Evolutionary conservation across 2,888 invertebrate species (phyloP).

Genomic region (Orchesella flavescens): DNA sequence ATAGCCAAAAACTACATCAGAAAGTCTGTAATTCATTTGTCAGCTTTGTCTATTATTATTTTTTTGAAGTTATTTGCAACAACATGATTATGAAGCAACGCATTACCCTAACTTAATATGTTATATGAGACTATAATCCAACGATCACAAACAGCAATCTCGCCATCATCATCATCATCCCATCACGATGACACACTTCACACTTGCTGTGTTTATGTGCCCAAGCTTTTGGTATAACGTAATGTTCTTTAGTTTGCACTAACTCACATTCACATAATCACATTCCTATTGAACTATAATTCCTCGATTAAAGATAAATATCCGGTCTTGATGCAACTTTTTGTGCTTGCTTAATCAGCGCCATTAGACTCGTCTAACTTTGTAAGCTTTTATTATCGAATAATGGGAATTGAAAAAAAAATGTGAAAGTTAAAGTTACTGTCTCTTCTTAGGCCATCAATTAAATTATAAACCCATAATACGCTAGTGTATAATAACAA

Average conservation of each 20-base stretch:
- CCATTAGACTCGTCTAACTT: constrained; percentile 15
- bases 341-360: constrained; percentile 36
- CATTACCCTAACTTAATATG: constrained; percentile 10
- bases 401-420: constrained; percentile 46
- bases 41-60: constrained; percentile 50
- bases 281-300: constrained; percentile 41
- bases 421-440: constrained; percentile 51
- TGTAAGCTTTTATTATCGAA: constrained; percentile 17
- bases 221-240: too few relatives aligned
- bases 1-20: constrained; percentile 27
- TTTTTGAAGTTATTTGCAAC: constrained; percentile 39
- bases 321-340: constrained; percentile 40
- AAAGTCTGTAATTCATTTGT: constrained; percentile 37
- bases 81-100: constrained; percentile 23
- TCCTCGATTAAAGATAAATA: constrained; percentile 51
- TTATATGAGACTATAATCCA: background rate
- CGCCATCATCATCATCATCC: constrained; percentile 23
- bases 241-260: background rate
- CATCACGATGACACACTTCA: constrained; percentile 44
- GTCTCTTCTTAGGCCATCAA: constrained; percentile 37
- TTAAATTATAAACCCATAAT: constrained; percentile 38
- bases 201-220: constrained; percentile 7
- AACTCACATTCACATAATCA: background rate
- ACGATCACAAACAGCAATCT: constrained; percentile 26
- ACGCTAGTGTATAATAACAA: constrained; percentile 33